A percentile compares a stretch with the other conserved stretches of the same genome.
Conservation (phyloP, 1,140 invertebrate genomes). For the Phymorhynchus buccinoides region DNA sequence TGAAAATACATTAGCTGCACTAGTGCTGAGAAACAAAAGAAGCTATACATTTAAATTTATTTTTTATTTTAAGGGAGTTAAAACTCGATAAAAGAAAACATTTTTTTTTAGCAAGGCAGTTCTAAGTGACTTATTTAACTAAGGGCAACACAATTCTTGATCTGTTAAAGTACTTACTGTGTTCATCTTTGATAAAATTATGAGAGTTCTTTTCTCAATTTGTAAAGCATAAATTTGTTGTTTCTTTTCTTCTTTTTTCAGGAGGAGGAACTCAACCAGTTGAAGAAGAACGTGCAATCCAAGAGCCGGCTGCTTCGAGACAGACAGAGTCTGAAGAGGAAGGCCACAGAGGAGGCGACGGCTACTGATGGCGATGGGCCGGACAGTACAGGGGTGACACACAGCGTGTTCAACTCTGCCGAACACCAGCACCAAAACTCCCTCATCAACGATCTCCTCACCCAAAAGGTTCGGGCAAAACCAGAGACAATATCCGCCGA, state of each 20-base stretch:
- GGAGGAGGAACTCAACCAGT: not conserved
- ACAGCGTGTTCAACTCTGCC: not conserved
- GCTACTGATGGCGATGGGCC: not conserved
- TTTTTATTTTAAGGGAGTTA: too few species aligned
- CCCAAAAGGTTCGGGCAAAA: not conserved
- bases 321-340: not conserved
- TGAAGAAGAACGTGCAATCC: not conserved
- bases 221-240: not conserved
- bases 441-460: not conserved
- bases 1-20: too few species aligned
- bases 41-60: too few species aligned
- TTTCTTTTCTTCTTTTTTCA: not conserved
- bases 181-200: too few species aligned
- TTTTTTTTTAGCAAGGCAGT: too few species aligned
- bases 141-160: too few species aligned
- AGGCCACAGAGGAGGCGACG: not conserved
- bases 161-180: too few species aligned
- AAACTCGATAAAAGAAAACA: not conserved
- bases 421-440: constrained; percentile 3
- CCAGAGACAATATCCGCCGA: not conserved
- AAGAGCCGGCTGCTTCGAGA: not conserved
- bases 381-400: not conserved
- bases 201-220: too few species aligned
- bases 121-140: too few species aligned
- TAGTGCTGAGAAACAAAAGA: too few species aligned